Evolutionary conservation across 1,140 invertebrate species (phyloP), one percentile per base, ranked within the genome.

Genomic region (Zeugodacus cucurbitae): DNA sequence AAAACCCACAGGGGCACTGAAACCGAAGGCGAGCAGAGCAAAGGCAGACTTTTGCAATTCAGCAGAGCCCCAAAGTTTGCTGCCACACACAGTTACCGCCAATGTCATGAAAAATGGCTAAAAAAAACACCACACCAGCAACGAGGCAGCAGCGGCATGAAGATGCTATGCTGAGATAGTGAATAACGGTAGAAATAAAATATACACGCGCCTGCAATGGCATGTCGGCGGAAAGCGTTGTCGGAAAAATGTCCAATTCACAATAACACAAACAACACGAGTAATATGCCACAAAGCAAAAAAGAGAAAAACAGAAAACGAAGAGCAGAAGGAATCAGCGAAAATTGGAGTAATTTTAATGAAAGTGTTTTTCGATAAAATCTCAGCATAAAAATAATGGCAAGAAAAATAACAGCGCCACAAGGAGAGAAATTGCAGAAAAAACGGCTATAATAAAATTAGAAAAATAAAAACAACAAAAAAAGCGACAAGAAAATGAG

Each of bases 351-450:
- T 88, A 88, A 88, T 88, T 88, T 88, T 88, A 88, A 88, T 88
- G 87, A 88, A 88, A 88, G 87, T 88, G 87, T 88, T 88, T 88
- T 88, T 88, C 87, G 87, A 88, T 88, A 88, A 88, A 88, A 88
- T 88, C 87, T 74, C 64, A 88, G 87, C 67, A 78, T 57, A 88
- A 88, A 74, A 70, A 87, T 70, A 67, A 67, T 70, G 44, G 74
- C 74, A 82, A 82, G 41, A 48, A 82, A 82, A 82, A 48, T 44
- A 82, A 82, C 74, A 74, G 67, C 34, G 8, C 8, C 8, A 17
- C 67, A 74, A 37, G 29, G 67, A 74, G 32, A 41, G 32, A 74
- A 26, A 62, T n/a, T 32, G 41, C 26, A 14, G 14, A 58, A 86
- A 67, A 87, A 87, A 29, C 14, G 20, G 34, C 10, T 37, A 87